Evolutionary conservation across 2,888 invertebrate species (phyloP), one percentile per base, ranked within the genome.

Genomic region (Maniola hyperantus): DNA sequence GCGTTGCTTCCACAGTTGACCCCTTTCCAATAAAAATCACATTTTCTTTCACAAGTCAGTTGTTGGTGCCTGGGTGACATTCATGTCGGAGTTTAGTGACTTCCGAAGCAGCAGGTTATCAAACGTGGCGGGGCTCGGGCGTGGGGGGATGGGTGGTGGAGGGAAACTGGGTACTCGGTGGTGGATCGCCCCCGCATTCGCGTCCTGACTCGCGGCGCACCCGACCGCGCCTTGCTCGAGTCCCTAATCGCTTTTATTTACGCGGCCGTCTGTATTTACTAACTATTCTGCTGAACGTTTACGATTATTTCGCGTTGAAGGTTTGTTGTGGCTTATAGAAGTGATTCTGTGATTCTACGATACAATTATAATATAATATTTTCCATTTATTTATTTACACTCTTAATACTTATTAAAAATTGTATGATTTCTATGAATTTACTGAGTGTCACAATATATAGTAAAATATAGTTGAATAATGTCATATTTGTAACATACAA

Each of bases 41-140:
- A 87, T 89, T 89, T 90, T 87, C 89, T 83, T 84, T 85, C 85
- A 82, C 83, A 83, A 85, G 83, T 83, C 80, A 82, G 80, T 80
- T 84, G 83, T 83, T 83, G 83, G 83, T 82, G 83, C 81, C 81
- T 83, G 84, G 82, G 85, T 85, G 88, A 88, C 89, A 88, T 90
- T 89, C 86, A 87, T 87, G 85, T 81, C 83, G 78, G 86, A 88
- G 91, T 91, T 89, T 91, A 91, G 87, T 89, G 91, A 91, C 91
- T 91, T 91, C 91, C 89, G 88, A 91, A 91, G 91, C 89, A 89
- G 90, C 90, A 89, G 90, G 91, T 91, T 92, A 91, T 91, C 91
- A 89, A 89, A 84, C 83, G 82, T 77, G 79, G 77, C 76, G 75
- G 71, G 76, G 73, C 76, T 77, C 71, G 76, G 73, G 77, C 77